A percentile compares a stretch with the other conserved stretches of the same genome.
phyloP scores from a whole-genome alignment of 2,113 vertebrate species.

The Balaeniceps rex region DNA sequence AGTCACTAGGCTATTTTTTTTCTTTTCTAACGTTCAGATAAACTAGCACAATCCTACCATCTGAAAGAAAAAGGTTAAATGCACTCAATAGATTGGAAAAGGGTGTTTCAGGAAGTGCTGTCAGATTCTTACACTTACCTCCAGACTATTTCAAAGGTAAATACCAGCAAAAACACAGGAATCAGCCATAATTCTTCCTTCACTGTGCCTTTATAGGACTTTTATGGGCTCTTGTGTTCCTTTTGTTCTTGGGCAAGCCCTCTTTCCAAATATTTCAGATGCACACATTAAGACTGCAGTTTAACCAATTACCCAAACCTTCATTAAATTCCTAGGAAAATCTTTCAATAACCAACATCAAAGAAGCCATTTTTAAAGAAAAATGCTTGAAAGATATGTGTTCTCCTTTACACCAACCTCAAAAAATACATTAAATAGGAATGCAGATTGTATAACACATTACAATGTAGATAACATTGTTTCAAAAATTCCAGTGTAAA shows the following conservation, averaged over 20 bases:
- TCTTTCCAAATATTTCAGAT: not conserved
- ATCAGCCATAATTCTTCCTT: slow-evolving; percentile 12
- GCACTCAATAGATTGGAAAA: not conserved
- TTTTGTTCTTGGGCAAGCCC: not conserved
- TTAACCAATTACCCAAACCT: not conserved
- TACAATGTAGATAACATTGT: not conserved
- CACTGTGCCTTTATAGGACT: not conserved
- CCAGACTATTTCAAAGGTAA: slow-evolving; percentile 18
- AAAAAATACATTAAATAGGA: not conserved
- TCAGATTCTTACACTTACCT: not conserved
- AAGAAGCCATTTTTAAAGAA: not conserved
- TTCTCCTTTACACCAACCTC: not conserved
- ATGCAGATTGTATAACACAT: not conserved
- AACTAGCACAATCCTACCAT: not conserved
- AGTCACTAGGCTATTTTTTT: not conserved
- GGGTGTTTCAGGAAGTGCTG: not conserved
- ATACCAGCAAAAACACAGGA: not conserved
- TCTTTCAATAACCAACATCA: not conserved
- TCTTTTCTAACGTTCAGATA: not conserved
- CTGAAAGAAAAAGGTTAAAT: slow-evolving; percentile 7
- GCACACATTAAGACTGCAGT: not conserved
- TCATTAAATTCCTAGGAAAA: not conserved
- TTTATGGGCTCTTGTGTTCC: not conserved
- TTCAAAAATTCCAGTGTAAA: not conserved
- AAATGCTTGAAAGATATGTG: not conserved